Conservation (phyloP, 2,888 invertebrate species). For the Nysson spinosus region DNA sequence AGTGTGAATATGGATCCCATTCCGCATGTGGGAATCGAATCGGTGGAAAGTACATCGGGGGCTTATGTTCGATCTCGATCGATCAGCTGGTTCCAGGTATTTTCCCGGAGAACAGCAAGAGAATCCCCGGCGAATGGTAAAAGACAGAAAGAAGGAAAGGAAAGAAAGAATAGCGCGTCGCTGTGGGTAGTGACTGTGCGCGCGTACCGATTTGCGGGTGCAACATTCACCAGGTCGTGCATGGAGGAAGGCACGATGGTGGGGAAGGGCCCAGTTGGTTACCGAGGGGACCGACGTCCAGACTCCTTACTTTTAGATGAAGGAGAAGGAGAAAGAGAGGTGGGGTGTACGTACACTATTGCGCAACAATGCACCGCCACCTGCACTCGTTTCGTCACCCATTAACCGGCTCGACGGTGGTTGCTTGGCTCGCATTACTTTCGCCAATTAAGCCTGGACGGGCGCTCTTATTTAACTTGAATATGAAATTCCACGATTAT, state of each 20-base stretch:
- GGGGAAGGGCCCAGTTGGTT: slow-evolving; percentile 40
- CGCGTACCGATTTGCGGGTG: slow-evolving; percentile 30
- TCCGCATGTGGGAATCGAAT: too few relatives aligned
- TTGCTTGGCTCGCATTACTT: slow-evolving; percentile 61
- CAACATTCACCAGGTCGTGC: slow-evolving; percentile 53
- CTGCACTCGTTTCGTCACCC: slow-evolving; percentile 69
- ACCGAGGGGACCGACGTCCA: slow-evolving; percentile 48
- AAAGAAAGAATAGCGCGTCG: slow-evolving; percentile 27
- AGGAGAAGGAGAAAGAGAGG: slow-evolving; percentile 32
- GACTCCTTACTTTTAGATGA: slow-evolving; percentile 48
- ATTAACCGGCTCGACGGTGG: slow-evolving; percentile 56
- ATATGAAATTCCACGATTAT: slow-evolving; percentile 56
- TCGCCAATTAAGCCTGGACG: slow-evolving; percentile 67
- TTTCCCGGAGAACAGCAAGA: background rate
- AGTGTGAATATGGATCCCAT: too few relatives aligned
- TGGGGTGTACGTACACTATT: slow-evolving; percentile 50
- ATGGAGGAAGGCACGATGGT: slow-evolving; percentile 33
- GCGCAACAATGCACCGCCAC: slow-evolving; percentile 68
- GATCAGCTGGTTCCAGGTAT: too few relatives aligned
- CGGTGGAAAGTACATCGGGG: too few relatives aligned
- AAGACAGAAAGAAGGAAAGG: slow-evolving; percentile 15
- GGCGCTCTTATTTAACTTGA: slow-evolving; percentile 58
- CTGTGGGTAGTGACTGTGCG: too few relatives aligned
- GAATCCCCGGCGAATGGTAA: background rate
- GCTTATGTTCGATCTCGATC: too few relatives aligned